Evolutionary conservation across 2,113 vertebrate species (phyloP).

Genomic region (Oreotrochilus melanogaster): DNA sequence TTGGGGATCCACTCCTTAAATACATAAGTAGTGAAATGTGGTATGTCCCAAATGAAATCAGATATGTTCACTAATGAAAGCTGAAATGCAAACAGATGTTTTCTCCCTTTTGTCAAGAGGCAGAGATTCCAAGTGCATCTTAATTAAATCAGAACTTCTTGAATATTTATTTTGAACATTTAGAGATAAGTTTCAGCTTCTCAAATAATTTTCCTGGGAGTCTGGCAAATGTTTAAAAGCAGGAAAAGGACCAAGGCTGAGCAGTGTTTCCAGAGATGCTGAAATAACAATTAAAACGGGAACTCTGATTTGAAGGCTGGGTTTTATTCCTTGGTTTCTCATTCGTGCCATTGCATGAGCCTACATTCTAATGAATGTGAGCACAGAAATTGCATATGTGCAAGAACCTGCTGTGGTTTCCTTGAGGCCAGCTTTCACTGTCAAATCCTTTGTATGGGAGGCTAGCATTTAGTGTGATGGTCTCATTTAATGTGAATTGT

Average conservation of each 20-base stretch:
- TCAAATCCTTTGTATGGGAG: not conserved
- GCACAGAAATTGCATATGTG: not conserved
- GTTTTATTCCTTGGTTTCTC: not conserved
- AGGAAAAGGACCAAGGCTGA: not conserved
- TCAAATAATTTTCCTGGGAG: not conserved
- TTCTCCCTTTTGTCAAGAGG: not conserved
- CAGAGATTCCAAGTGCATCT: not conserved
- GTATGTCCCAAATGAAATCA: not conserved
- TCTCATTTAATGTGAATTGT: conserved; percentile 14
- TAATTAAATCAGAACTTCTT: not conserved
- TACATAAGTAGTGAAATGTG: not conserved
- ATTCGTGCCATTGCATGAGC: not conserved
- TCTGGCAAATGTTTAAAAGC: not conserved
- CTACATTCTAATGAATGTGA: not conserved
- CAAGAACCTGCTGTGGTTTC: not conserved
- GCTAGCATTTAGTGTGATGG: not conserved
- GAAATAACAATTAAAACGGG: not conserved
- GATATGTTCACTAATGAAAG: not conserved
- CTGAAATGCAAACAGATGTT: not conserved
- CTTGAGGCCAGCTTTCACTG: not conserved
- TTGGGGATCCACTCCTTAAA: not conserved
- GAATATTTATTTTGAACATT: not conserved
- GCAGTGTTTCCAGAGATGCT: not conserved
- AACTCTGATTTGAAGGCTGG: not conserved
- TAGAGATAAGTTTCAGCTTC: not conserved